These are phyloP conservation scores for Epinephelus coioides DNA, from an alignment of 2,797 vertebrate genomes.

Conservation along the genomic window DNA sequence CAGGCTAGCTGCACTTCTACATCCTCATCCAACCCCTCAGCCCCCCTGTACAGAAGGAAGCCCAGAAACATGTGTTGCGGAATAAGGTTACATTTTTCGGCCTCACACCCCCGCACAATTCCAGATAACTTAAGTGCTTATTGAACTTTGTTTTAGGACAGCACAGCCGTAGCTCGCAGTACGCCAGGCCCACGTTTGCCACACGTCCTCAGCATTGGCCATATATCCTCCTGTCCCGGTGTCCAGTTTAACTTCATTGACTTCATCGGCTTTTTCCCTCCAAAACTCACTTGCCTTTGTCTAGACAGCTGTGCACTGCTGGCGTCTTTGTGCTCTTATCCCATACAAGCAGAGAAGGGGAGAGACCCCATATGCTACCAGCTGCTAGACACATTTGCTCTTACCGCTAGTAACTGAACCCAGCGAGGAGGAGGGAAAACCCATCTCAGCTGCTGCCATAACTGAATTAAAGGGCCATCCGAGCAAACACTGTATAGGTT, in stretches of 20 bases:
- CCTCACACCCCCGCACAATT: constrained; percentile 25
- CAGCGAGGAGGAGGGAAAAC: constrained; percentile 47
- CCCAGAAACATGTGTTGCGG: constrained; percentile 67
- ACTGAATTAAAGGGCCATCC: constrained; percentile 68
- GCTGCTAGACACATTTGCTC: constrained; percentile 82
- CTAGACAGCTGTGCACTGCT: constrained; percentile 82
- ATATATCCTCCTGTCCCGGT: constrained; percentile 41
- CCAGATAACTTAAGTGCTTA: constrained; percentile 34
- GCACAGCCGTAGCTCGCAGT: background rate
- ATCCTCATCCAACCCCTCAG: constrained; percentile 35
- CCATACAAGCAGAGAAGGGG: constrained; percentile 47
- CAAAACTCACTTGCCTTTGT: constrained; percentile 73
- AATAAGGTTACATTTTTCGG: constrained; percentile 65
- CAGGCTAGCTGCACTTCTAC: constrained; percentile 54
- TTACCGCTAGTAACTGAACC: constrained; percentile 70
- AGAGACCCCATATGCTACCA: constrained; percentile 78
- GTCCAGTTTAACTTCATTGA: constrained; percentile 63
- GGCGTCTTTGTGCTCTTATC: constrained; percentile 77
- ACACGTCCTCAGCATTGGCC: background rate
- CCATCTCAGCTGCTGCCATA: constrained; percentile 57
- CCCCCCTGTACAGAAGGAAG: constrained; percentile 55
- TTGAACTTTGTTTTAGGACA: constrained; percentile 45
- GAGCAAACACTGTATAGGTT: constrained; percentile 55
- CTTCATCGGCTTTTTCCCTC: constrained; percentile 62
- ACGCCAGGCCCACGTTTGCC: constrained; percentile 22